Base-by-base conservation (phyloP, 2,888 invertebrate genomes). In the Pristionchus arcanus region DNA sequence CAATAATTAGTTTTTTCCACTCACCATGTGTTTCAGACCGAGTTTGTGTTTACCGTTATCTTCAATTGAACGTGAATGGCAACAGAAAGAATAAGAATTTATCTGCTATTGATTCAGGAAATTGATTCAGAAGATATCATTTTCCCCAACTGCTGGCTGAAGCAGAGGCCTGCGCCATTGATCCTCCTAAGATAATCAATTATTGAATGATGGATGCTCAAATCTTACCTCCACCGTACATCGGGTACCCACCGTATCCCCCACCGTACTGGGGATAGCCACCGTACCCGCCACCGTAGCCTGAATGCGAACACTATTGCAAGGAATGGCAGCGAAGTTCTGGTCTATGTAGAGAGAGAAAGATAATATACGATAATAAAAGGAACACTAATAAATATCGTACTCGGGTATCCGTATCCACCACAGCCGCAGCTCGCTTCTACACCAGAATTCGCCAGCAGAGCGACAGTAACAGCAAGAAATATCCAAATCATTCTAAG, bases 391-490 rank as follows among this genome's bases (percentile, higher is more conserved):
- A 68, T n/a, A 3, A 68, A 68, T 25, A 0, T 25, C 74, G 15
- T 37, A 74, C 74, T 74, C 37, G 74, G 74, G 42, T 74, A 74
- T 74, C 74, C 74, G 37, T 74, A 74, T 74, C 74, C 37, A 4
- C 74, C 74, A 21, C 74, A 74, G 15, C 74, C 74, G 25, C 74
- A 74, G 21, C 19, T 16, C 21, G 74, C 37, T 16, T 74, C 74
- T 21, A 74, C 74, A 21, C 74, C 37, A 19, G 37, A 21, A 21
- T 25, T 74, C 5, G 42, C 42, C 5, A 74, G 21, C 0, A 74
- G 63, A 63, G 63, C 63, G 63, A 74, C 42, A 49, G 3, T 7
- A 49, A 49, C 3, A 13, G 9, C 42, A 49, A 49, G 42, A 9
- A 49, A 49, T 11, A 49, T 49, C 42, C 42, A 49, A 49, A 49